Base-by-base conservation (phyloP, 2,113 vertebrate genomes). In the Trichomycterus rosablanca region DNA sequence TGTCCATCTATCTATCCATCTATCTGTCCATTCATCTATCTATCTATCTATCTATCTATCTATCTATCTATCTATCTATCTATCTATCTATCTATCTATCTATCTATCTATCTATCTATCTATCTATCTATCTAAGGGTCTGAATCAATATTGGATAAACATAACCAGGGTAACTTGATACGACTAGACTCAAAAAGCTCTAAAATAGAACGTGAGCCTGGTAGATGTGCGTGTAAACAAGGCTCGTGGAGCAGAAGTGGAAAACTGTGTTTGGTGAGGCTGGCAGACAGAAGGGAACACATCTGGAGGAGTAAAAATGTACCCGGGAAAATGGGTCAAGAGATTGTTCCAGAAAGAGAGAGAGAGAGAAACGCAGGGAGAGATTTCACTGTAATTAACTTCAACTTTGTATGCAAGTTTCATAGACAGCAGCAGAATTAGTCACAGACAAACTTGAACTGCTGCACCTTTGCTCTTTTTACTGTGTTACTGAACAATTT, bases 241-340 rank as follows among this genome's bases (percentile, higher is more conserved):
- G 20, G 34, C 24, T 15, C 32, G 22, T 7, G 49, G 62, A 55
- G 23, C 14, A 5, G 44, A 59, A 12, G 14, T 44, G 49, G 44
- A 32, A 50, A 32, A 43, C 3, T 32, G 65, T 35, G 32, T 63
- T 57, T 42, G 24, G 23, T 14, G 19, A 54, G 30, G 15, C 48
- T 48, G 37, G 43, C 57, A 66, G 51, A 15, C n/a, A 61, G 57
- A 52, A 23, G 18, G 14, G n/a, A 61, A 52, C 57, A 67, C 43
- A 61, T 32, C 22, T 63, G 61, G 34, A 61, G 61, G 34, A 61
- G 59, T 32, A 46, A 63, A 60, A 22, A 39, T 4, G 23, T 30
- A 50, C 8, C 19, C 34, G 15, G 5, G 24, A 61, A 72, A 73
- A 44, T 68, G 43, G 75, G 72, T 72, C 72, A 72, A 20, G 53